Evolutionary conservation across 2,888 invertebrate genomes (phyloP).

Genomic region (Trypoxylon attenuatum): DNA sequence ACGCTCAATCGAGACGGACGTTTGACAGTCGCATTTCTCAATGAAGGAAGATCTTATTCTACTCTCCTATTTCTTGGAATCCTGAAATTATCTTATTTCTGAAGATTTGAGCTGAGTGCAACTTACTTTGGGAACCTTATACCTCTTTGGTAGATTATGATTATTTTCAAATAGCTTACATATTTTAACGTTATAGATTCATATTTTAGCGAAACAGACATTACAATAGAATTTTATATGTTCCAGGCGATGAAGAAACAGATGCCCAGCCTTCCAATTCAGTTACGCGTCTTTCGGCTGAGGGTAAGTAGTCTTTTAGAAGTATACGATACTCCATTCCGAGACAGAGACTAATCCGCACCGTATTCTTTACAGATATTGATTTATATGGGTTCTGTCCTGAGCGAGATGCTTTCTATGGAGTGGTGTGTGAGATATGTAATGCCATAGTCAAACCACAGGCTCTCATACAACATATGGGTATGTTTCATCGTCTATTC

Average conservation of each 20-base stretch:
- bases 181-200: too few species aligned
- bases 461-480: constrained; percentile 85
- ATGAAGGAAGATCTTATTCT: background rate
- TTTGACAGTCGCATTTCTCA: background rate
- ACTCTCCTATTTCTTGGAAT: background rate
- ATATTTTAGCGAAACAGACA: background rate
- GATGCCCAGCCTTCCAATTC: constrained; percentile 68
- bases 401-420: constrained; percentile 84
- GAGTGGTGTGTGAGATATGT: constrained; percentile 87
- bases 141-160: too few species aligned
- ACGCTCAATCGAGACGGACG: background rate
- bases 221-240: constrained; percentile 14
- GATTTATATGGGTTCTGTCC: constrained; percentile 86
- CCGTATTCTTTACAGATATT: constrained; percentile 77
- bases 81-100: too few species aligned
- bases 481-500: constrained; percentile 51
- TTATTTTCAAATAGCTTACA: too few species aligned
- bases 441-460: constrained; percentile 86
- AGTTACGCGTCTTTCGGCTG: constrained; percentile 69
- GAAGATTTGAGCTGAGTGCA: too few species aligned
- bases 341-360: background rate
- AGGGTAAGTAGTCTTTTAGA: constrained; percentile 60
- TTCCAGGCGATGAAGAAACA: constrained; percentile 71
- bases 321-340: background rate
- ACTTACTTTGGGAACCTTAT: too few species aligned